Evolutionary conservation across 2,113 vertebrate genomes (phyloP).

Genomic region (Ibidorhyncha struthersii): DNA sequence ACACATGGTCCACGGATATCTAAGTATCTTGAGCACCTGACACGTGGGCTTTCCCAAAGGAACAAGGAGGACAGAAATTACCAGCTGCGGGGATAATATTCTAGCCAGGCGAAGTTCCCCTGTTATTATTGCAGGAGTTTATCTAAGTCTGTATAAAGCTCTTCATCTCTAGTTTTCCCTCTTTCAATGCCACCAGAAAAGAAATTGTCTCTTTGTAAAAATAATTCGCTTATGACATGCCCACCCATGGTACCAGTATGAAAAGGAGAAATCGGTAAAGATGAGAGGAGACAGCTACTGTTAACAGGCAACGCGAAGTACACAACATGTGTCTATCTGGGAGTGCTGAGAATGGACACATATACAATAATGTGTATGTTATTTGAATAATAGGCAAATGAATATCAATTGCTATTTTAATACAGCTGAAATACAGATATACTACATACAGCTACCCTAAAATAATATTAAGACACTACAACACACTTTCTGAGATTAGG

Average conservation of each 20-base stretch:
- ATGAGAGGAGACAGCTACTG: background rate
- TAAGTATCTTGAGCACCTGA: background rate
- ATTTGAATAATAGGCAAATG: background rate
- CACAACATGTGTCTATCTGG: background rate
- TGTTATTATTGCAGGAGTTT: background rate
- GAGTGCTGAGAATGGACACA: background rate
- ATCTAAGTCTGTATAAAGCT: background rate
- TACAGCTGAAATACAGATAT: background rate
- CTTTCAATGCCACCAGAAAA: background rate
- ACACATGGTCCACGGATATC: background rate
- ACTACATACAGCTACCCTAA: background rate
- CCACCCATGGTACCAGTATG: background rate
- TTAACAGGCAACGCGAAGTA: background rate
- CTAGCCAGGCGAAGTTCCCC: background rate
- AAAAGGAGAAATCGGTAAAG: background rate
- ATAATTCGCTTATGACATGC: background rate
- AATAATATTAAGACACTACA: background rate
- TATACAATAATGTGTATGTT: background rate
- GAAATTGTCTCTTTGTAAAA: background rate
- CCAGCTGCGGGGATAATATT: conserved; percentile 1
- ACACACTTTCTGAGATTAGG: background rate
- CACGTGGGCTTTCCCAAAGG: background rate
- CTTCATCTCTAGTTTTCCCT: background rate
- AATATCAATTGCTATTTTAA: background rate
- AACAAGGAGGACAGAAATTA: background rate